A percentile compares a stretch with the other conserved stretches of the same genome.
Evolutionary conservation across 92 coral and sea anemone genomes (phyloP).

Genomic region (Epizoanthus illoricatus): DNA sequence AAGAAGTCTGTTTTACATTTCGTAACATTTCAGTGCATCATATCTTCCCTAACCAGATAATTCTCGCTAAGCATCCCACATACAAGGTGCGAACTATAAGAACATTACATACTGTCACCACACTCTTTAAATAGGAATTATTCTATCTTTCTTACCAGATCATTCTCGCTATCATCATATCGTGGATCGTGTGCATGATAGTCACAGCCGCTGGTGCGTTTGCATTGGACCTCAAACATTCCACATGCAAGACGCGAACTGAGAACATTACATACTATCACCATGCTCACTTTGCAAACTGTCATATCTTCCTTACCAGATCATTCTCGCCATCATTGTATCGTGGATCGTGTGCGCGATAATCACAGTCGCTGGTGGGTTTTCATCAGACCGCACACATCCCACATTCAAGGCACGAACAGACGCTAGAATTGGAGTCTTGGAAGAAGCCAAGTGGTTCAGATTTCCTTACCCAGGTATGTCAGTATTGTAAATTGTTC

Average conservation of each 20-base stretch:
- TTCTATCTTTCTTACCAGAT: constrained; percentile 21
- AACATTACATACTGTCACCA: neutral
- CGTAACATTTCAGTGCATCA: too few relatives aligned
- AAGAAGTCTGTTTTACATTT: too few relatives aligned
- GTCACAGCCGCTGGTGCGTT: constrained; percentile 59
- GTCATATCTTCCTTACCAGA: constrained; percentile 7
- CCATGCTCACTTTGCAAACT: neutral
- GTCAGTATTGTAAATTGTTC: too few relatives aligned
- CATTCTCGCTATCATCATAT: too few relatives aligned
- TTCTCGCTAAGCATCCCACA: constrained; percentile 59
- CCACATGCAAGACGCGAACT: constrained; percentile 52
- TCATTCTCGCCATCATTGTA: constrained; percentile 54
- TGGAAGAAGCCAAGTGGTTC: constrained; percentile 72
- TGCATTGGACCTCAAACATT: constrained; percentile 26
- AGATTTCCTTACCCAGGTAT: constrained; percentile 80
- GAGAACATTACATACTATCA: neutral
- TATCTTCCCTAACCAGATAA: constrained; percentile 49
- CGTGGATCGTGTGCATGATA: constrained; percentile 58
- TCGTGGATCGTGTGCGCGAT: constrained; percentile 72
- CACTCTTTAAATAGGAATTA: neutral
- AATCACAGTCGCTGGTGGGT: constrained; percentile 59
- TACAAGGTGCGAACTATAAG: constrained; percentile 70
- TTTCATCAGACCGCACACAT: constrained; percentile 35
- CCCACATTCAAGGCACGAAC: constrained; percentile 67
- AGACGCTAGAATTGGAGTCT: constrained; percentile 56